These are phyloP conservation scores for Sebastolobus alascanus DNA, from an alignment of 2,797 vertebrate species.

Conservation along the genomic window DNA sequence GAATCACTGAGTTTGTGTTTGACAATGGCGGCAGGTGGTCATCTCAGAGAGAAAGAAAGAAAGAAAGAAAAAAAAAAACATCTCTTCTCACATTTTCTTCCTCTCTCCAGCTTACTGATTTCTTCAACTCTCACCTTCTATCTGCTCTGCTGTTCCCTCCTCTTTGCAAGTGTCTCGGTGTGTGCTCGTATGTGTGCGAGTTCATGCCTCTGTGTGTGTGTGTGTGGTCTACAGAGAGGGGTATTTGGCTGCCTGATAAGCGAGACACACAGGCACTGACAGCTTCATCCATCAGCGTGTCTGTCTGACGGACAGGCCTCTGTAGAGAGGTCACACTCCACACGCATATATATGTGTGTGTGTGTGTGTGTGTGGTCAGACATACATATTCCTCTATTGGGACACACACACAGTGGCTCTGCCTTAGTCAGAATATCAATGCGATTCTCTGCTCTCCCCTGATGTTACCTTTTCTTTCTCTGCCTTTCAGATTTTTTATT, in stretches of 20 bases:
- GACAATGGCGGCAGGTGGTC: slow-evolving; percentile 43
- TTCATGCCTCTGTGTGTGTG: slow-evolving; percentile 24
- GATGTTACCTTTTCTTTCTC: slow-evolving; percentile 4
- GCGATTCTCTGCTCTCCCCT: slow-evolving; percentile 30
- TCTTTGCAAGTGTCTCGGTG: slow-evolving; percentile 34
- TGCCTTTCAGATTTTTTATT: background rate
- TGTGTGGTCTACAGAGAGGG: slow-evolving; percentile 72
- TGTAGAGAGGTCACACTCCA: slow-evolving; percentile 66
- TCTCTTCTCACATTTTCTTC: slow-evolving; percentile 4
- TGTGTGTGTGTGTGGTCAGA: slow-evolving; percentile 51
- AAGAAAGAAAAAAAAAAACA: too few relatives aligned
- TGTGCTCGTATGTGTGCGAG: slow-evolving; percentile 21
- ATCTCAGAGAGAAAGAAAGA: slow-evolving; percentile 5
- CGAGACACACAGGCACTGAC: slow-evolving; percentile 75
- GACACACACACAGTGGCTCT: slow-evolving; percentile 24
- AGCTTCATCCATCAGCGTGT: slow-evolving; percentile 82
- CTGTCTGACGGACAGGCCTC: slow-evolving; percentile 74
- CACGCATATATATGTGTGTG: background rate
- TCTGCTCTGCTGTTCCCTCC: slow-evolving; percentile 24
- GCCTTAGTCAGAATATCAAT: slow-evolving; percentile 45
- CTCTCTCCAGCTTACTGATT: slow-evolving; percentile 24
- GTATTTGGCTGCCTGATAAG: slow-evolving; percentile 74
- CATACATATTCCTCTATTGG: slow-evolving; percentile 51
- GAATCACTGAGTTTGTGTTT: slow-evolving; percentile 44
- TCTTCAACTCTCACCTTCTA: slow-evolving; percentile 32